Base-by-base conservation (phyloP, 2,113 vertebrate species). In the Tylochromis polylepis region DNA sequence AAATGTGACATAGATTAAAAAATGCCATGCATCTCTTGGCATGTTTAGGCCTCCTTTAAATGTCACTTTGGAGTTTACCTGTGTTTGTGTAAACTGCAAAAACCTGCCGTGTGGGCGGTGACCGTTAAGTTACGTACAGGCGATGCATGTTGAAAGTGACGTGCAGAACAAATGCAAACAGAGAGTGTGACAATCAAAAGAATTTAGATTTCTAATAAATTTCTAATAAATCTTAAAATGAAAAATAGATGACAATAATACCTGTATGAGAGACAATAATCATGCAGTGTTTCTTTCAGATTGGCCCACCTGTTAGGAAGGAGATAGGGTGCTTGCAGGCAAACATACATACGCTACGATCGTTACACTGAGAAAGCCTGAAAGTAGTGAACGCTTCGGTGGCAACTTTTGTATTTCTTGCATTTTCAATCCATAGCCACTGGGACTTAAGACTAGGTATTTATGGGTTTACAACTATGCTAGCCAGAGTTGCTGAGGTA, bases 101-200 rank as follows among this genome's bases (percentile, higher is more conserved):
- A 65, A n/a, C 60, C 31, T 65, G 1, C 18, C 0, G 6, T 38
- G 31, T 65, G 31, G 31, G 31, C 8, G 34, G 34, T 1, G 0
- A 8, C 60, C 0, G 31, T 0, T 65, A 65, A 65, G 60, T 1
- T 38, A 65, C 6, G 1, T 8, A 1, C 18, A 0, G 31, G 31
- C 12, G 31, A 38, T 3, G 5, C 31, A 38, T 38, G 11, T 38
- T 65, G 18, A 65, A 65, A 38, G 60, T 65, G 60, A 65, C 31
- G 3, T 65, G 60, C 2, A 0, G 18, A 3, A 65, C 20, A 38
- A 38, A 65, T 38, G 1, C 31, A 62, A 65, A 65, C 31, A 65
- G 0, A 65, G 18, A 0, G 0, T 31, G 38, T n/a, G 38, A 65
- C 31, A 12, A n/a, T 5, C 3, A 36, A 38, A 65, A 65, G 1